phyloP scores from a whole-genome alignment of 1,140 invertebrate species.

The Prorops nasuta region DNA sequence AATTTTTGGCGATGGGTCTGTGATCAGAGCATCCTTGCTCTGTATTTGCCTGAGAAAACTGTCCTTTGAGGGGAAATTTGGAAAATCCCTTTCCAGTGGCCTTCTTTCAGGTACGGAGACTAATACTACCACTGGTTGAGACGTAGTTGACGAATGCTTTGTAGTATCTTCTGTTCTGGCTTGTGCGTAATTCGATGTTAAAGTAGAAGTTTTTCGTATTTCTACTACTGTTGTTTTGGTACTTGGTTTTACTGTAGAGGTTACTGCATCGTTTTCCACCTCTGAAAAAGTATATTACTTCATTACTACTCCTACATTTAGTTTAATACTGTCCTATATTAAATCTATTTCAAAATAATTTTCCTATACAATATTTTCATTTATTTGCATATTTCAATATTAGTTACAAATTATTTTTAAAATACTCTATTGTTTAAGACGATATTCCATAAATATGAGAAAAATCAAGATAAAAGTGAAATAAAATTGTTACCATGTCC shows the following conservation, averaged over 20 bases:
- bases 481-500: no score
- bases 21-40: neutral
- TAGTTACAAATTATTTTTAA: no score
- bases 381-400: no score
- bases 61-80: conserved; percentile 17
- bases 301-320: neutral
- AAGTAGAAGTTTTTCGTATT: neutral
- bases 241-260: neutral
- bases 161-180: neutral
- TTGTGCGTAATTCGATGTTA: neutral
- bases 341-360: no score
- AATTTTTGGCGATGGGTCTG: conserved; percentile 26
- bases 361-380: no score
- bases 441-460: no score
- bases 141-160: conserved; percentile 11
- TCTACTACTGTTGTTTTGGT: neutral
- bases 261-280: neutral
- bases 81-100: conserved; percentile 10
- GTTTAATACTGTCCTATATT: no score
- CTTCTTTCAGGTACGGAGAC: conserved; percentile 24
- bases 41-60: conserved; percentile 7
- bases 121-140: conserved; percentile 20
- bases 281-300: neutral
- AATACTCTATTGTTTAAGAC: no score
- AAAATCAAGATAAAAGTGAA: no score